phyloP scores from a whole-genome alignment of 2,888 invertebrate species.

The Clostera curtula region DNA sequence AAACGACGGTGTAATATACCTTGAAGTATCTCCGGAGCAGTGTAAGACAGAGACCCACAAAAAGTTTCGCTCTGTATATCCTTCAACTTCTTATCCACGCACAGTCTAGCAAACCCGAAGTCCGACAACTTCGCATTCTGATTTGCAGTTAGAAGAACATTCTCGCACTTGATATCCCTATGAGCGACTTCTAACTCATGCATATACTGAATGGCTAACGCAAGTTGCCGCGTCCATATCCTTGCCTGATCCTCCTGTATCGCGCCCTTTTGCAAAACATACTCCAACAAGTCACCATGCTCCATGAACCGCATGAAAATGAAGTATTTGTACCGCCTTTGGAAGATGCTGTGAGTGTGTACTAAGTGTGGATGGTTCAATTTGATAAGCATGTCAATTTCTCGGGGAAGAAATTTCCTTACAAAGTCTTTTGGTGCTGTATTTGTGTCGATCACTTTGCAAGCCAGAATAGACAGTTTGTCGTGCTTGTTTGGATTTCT shows the following conservation, averaged over 20 bases:
- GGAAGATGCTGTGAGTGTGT: conserved; percentile 85
- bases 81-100: conserved; percentile 52
- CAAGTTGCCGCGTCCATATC: conserved; percentile 82
- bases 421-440: conserved; percentile 86
- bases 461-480: conserved; percentile 72
- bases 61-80: conserved; percentile 83
- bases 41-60: conserved; percentile 91
- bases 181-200: conserved; percentile 85
- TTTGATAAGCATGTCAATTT: conserved; percentile 84
- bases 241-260: conserved; percentile 80
- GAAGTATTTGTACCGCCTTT: conserved; percentile 80
- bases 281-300: conserved; percentile 85
- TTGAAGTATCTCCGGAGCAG: conserved; percentile 89
- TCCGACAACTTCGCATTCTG: conserved; percentile 87
- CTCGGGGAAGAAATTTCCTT: conserved; percentile 87
- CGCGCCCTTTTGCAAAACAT: conserved; percentile 79
- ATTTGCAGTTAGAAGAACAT: conserved; percentile 82
- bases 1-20: too few species aligned
- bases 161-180: conserved; percentile 89
- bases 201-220: conserved; percentile 81
- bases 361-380: conserved; percentile 87
- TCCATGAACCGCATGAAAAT: conserved; percentile 85
- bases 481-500: conserved; percentile 56
- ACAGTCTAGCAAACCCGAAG: conserved; percentile 83
- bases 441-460: conserved; percentile 83